Conservation (phyloP, 2,113 vertebrate species). For the Cisticola juncidis region DNA sequence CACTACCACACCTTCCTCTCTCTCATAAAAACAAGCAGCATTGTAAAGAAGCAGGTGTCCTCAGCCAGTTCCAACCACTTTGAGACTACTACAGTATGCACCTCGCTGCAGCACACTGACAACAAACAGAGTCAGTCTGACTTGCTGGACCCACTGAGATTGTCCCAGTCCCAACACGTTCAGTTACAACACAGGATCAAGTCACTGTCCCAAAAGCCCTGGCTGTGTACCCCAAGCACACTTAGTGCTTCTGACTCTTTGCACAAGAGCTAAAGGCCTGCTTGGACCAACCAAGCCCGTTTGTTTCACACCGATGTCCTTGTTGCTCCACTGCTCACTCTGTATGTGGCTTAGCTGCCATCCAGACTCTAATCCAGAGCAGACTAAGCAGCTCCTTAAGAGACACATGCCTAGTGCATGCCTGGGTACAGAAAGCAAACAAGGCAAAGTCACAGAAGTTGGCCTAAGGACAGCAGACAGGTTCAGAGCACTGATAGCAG, state of each 20-base stretch:
- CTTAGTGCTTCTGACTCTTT: not conserved
- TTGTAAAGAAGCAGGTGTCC: not conserved
- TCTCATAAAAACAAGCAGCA: not conserved
- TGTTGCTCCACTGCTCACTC: not conserved
- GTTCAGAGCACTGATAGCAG: not conserved
- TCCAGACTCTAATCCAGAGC: not conserved
- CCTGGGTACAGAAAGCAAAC: not conserved
- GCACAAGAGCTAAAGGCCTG: not conserved
- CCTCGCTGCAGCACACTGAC: not conserved
- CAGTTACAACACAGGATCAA: not conserved
- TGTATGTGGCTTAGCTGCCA: not conserved
- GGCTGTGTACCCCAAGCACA: not conserved
- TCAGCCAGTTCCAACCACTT: not conserved
- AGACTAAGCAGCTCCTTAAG: not conserved
- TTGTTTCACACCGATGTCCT: not conserved
- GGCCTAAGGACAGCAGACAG: not conserved
- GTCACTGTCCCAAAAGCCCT: not conserved
- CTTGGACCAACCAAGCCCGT: not conserved
- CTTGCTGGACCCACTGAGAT: not conserved
- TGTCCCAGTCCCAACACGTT: not conserved
- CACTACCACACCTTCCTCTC: not conserved
- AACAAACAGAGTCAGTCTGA: not conserved
- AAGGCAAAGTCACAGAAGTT: not conserved
- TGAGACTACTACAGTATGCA: not conserved
- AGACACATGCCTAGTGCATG: not conserved